Conservation (phyloP, 2,888 invertebrate genomes). For the Noctua janthina region DNA sequence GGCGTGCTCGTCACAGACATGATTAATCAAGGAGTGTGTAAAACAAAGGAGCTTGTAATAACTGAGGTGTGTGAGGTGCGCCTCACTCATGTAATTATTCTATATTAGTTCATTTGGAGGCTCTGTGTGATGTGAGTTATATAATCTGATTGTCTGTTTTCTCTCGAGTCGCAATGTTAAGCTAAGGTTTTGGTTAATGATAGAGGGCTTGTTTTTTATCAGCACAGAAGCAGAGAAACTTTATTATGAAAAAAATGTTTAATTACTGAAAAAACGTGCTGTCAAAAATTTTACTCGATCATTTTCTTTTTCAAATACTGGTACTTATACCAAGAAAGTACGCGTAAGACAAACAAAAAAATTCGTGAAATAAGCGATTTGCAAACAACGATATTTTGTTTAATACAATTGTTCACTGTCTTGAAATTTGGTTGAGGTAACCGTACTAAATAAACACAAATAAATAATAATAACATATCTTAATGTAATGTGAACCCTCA, state of each 20-base stretch:
- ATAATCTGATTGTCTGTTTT: constrained; percentile 45
- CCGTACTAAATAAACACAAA: neutral
- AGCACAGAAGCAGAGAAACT: neutral
- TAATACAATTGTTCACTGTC: neutral
- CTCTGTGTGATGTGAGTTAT: constrained; percentile 21
- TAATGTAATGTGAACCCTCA: neutral
- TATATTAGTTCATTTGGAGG: constrained; percentile 56
- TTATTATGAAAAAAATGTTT: neutral
- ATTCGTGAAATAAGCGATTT: neutral
- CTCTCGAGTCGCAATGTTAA: neutral
- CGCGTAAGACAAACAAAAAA: neutral
- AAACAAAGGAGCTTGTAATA: constrained; percentile 50
- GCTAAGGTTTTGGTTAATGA: neutral
- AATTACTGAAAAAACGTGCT: neutral
- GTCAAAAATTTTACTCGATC: too few relatives aligned
- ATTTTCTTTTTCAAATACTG: neutral
- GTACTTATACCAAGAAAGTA: neutral
- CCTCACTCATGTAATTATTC: constrained; percentile 51
- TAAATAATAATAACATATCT: neutral
- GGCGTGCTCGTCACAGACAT: constrained; percentile 45
- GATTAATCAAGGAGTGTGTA: constrained; percentile 63
- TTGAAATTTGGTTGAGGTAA: neutral
- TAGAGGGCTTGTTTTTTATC: neutral
- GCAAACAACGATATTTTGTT: neutral
- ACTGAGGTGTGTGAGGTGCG: constrained; percentile 35